phyloP scores from a whole-genome alignment of 2,888 invertebrate species.

The Lutraria lutraria region DNA sequence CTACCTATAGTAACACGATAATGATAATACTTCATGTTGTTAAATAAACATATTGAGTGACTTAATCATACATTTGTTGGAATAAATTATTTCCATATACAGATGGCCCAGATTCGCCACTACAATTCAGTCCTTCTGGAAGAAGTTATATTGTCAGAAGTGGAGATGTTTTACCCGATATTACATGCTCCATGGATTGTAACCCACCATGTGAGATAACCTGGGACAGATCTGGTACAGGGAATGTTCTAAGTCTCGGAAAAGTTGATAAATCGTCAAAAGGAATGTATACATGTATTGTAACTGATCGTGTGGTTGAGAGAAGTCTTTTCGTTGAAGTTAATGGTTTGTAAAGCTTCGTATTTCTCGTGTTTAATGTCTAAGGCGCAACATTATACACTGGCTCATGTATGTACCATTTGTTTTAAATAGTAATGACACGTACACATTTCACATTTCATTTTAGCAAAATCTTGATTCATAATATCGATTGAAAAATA shows the following conservation, averaged over 20 bases:
- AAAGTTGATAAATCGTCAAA: neutral
- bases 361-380: neutral
- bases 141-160: neutral
- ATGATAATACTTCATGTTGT: no score
- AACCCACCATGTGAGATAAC: slow-evolving; percentile 6
- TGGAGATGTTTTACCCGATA: neutral
- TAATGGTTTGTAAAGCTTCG: neutral
- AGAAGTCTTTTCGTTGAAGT: neutral
- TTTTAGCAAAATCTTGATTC: no score
- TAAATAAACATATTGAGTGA: no score
- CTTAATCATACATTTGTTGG: neutral
- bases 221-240: neutral
- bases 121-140: neutral
- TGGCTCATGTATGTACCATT: neutral
- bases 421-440: neutral
- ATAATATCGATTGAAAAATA: neutral
- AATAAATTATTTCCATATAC: neutral
- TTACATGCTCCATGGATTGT: neutral
- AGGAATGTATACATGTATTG: slow-evolving; percentile 8
- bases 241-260: neutral
- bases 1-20: no score
- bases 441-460: no score
- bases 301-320: neutral
- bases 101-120: neutral
- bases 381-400: neutral